These are phyloP conservation scores for Nipponia nippon DNA, from an alignment of 2,113 vertebrate species.

Conservation along the genomic window DNA sequence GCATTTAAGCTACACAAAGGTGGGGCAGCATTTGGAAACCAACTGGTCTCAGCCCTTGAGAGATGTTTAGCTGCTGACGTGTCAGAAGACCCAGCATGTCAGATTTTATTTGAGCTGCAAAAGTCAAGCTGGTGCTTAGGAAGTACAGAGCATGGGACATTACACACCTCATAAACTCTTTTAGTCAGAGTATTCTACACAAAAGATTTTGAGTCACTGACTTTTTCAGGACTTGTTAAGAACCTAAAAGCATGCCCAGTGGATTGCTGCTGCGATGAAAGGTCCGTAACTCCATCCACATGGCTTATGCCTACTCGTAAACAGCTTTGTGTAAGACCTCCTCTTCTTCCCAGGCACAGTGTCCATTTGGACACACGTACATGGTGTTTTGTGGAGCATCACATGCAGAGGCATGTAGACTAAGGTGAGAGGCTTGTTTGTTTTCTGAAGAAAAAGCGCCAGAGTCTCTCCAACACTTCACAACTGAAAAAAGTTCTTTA, in stretches of 20 bases:
- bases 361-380: not conserved
- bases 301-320: not conserved
- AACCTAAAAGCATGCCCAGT: not conserved
- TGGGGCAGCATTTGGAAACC: not conserved
- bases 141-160: not conserved
- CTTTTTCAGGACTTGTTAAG: not conserved
- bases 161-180: slow-evolving; percentile 37
- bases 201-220: not conserved
- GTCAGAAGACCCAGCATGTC: not conserved
- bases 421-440: not conserved
- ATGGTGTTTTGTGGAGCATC: not conserved
- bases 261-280: not conserved
- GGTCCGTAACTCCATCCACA: not conserved
- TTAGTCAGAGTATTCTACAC: not conserved
- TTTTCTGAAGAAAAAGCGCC: not conserved
- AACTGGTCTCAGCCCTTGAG: not conserved
- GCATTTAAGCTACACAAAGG: not conserved
- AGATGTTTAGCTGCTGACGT: not conserved
- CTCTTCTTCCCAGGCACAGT: not conserved
- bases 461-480: not conserved
- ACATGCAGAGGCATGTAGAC: not conserved
- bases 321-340: not conserved
- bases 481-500: not conserved
- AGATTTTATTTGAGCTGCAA: not conserved
- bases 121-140: not conserved